Base-by-base conservation (phyloP, 2,888 invertebrate genomes). In the Agonopterix alstromeriana region DNA sequence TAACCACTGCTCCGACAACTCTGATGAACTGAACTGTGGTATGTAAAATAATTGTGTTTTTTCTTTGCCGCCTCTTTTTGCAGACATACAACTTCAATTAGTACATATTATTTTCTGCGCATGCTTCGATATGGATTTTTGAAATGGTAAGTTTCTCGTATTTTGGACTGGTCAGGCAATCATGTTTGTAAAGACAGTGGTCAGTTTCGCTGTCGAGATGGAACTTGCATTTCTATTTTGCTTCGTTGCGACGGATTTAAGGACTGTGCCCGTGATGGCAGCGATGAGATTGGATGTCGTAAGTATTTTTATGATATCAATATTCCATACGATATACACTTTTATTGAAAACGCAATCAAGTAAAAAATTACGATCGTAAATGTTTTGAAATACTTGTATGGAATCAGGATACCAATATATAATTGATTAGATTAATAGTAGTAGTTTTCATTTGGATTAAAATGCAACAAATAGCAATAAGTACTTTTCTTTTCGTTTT, bases 201-300 rank as follows among this genome's bases (percentile, higher is more conserved):
- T 42, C 88, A 85, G 66, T 95, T 94, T 80, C 92, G 91, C 55
- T 96, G 96, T 77, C 88, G 85, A 51, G 94, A 95, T 74, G 93
- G 94, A 46, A 90, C 91, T 61, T 95, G 95, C 75, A 92, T 96
- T 62, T 92, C 93, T 43, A 88, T 91, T 56, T 77, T 90, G 43
- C 83, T 91, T 56, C 91, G 93, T 46, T 96, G 96, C 75, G 93
- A 96, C 73, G 93, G 94, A 52, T 91, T 90, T 63, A 89, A 90
- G 67, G 93, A 96, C 81, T 96, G 96, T 77, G 89, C 90, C 4
- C 78, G 82, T 52, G 94, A 93, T 74, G 89, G 90, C 36, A 89
- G 90, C 47, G 93, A 93, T 63, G 93, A 93, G 67, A 77, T 87
- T 50, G 89, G 82, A 52, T 92, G 92, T 74, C 91, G 92, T 92